Base-by-base conservation (phyloP, 2,797 vertebrate species). In the Pangasius djambal region DNA sequence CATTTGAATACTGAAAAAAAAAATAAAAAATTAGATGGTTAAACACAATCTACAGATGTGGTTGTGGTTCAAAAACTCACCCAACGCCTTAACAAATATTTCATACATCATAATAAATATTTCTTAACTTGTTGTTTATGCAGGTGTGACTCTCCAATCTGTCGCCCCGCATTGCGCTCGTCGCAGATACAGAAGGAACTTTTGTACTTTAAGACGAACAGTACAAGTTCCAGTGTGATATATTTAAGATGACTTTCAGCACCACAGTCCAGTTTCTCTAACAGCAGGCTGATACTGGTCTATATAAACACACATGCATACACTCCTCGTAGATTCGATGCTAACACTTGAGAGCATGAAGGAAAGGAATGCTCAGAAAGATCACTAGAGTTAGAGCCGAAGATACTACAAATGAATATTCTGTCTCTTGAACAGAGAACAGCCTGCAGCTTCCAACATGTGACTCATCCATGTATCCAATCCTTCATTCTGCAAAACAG, bases 81-180 rank as follows among this genome's bases (percentile, higher is more conserved):
- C 83, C 83, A 87, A 78, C 86, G 81, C 63, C 84, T 88, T 87
- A 59, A 70, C 87, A 89, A 86, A 90, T 72, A 74, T 52, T 81
- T 81, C 5, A 77, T 75, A 90, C 88, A 37, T 88, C 81, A 40
- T 65, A 92, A 92, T 92, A 92, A 92, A 92, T 92, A 92, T 16
- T 59, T 83, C 55, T 85, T 83, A 83, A 89, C 85, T 87, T 72
- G 86, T 85, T 48, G 69, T 75, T 90, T 16, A 59, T 89, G 55
- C 86, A 34, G n/a, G 79, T 87, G 77, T 77, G 83, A 84, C 86
- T 31, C 7, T 50, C 37, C 57, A 86, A 79, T 37, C 75, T 78
- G 82, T 77, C 52, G 31, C 31, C 52, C 8, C n/a, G 69, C 84
- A 63, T 31, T 81, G 78, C 82, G 78, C n/a, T 57, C 79, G 52